A percentile compares a stretch with the other conserved stretches of the same genome.
Evolutionary conservation across 2,888 invertebrate genomes (phyloP).

Genomic region (Cheilosia impressa): DNA sequence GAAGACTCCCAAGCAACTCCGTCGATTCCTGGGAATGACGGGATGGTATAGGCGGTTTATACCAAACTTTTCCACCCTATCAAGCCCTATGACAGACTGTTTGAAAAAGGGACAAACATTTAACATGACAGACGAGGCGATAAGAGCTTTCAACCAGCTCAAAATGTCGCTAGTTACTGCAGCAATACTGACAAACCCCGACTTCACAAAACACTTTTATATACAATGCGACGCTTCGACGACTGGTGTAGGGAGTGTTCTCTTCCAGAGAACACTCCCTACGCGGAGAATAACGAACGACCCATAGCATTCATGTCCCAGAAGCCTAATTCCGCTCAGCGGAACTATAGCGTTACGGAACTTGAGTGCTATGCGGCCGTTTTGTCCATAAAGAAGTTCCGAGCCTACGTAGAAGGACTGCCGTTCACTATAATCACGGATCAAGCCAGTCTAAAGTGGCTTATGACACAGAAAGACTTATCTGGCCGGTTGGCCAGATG

Average conservation of each 20-base stretch:
- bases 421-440: background rate
- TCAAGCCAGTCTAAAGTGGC: background rate
- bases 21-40: background rate
- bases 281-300: background rate
- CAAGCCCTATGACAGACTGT: background rate
- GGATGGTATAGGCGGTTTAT: background rate
- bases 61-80: background rate
- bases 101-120: background rate
- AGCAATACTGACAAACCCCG: background rate
- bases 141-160: background rate
- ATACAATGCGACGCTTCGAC: constrained; percentile 9
- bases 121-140: background rate
- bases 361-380: no score
- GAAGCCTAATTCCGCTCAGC: no score
- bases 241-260: background rate
- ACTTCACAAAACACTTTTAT: background rate
- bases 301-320: background rate
- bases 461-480: constrained; percentile 1
- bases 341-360: no score
- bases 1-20: background rate
- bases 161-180: background rate
- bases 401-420: background rate
- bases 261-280: no score
- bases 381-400: background rate
- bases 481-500: background rate